Percentiles rank a stretch among this genome's conserved stretches.
Conservation (phyloP, 2,888 invertebrate genomes). For the Gastrophysa polygoni region DNA sequence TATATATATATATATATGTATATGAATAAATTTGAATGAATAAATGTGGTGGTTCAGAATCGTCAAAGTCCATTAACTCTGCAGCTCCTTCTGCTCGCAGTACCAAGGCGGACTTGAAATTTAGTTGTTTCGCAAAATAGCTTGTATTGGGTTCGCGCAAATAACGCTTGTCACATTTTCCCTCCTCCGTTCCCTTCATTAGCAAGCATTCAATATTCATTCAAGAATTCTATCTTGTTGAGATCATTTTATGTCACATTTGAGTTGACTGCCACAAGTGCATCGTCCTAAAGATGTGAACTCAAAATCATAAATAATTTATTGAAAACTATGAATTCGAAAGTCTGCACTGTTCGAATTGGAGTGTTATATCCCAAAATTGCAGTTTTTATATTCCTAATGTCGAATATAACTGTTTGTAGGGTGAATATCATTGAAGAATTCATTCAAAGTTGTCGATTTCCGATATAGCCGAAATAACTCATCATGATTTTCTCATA, state of each 20-base stretch:
- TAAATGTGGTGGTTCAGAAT: background rate
- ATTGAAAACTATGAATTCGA: too few relatives aligned
- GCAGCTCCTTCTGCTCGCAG: constrained; percentile 4
- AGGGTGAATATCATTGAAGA: too few relatives aligned
- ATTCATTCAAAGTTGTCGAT: too few relatives aligned
- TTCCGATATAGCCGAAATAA: too few relatives aligned
- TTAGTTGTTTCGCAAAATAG: background rate
- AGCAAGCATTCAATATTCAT: background rate
- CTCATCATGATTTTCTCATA: too few relatives aligned
- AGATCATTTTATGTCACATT: background rate
- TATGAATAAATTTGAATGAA: too few relatives aligned
- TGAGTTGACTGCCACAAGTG: constrained; percentile 4
- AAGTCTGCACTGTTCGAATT: too few relatives aligned
- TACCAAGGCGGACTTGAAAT: background rate
- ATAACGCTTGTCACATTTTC: background rate
- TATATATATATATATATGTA: too few relatives aligned
- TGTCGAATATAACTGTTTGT: too few relatives aligned
- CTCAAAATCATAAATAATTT: too few relatives aligned
- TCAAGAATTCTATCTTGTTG: background rate
- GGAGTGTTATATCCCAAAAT: too few relatives aligned
- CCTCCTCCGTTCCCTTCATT: background rate
- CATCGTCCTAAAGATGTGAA: background rate
- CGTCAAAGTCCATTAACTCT: background rate
- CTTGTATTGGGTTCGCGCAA: background rate
- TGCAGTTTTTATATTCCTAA: too few relatives aligned